These are phyloP conservation scores for Glyptemys insculpta DNA, from an alignment of 2,797 vertebrate species.

Conservation along the genomic window DNA sequence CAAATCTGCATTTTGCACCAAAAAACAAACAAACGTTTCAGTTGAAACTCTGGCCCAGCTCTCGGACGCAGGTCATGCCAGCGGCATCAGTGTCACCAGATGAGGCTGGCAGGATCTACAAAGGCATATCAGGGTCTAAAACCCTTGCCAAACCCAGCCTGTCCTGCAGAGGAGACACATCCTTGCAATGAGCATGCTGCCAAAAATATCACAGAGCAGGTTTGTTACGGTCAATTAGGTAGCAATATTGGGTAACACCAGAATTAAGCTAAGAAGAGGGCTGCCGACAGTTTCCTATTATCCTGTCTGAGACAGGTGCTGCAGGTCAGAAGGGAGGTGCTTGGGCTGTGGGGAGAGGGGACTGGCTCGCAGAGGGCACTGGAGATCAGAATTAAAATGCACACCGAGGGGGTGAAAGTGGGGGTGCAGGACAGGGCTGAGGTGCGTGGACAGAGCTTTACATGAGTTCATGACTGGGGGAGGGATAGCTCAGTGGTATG, in stretches of 20 bases:
- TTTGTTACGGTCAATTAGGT: background rate
- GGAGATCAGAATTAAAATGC: background rate
- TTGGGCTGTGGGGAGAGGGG: background rate
- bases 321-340: background rate
- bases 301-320: background rate
- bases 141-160: background rate
- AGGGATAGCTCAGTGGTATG: too few species aligned
- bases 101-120: too few species aligned
- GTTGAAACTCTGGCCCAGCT: too few species aligned
- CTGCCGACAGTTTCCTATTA: background rate
- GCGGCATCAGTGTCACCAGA: background rate
- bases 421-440: too few species aligned
- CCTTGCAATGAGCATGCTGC: background rate
- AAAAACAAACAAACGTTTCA: too few species aligned
- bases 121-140: background rate
- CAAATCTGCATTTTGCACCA: too few species aligned
- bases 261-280: background rate
- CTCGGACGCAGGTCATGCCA: too few species aligned
- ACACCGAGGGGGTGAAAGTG: background rate
- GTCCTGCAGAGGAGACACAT: background rate
- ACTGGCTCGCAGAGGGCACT: background rate
- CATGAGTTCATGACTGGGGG: fast-evolving
- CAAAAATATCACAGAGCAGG: background rate
- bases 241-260: background rate
- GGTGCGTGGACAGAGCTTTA: background rate